phyloP scores from a whole-genome alignment of 2,797 vertebrate species.

The Salmo trutta region DNA sequence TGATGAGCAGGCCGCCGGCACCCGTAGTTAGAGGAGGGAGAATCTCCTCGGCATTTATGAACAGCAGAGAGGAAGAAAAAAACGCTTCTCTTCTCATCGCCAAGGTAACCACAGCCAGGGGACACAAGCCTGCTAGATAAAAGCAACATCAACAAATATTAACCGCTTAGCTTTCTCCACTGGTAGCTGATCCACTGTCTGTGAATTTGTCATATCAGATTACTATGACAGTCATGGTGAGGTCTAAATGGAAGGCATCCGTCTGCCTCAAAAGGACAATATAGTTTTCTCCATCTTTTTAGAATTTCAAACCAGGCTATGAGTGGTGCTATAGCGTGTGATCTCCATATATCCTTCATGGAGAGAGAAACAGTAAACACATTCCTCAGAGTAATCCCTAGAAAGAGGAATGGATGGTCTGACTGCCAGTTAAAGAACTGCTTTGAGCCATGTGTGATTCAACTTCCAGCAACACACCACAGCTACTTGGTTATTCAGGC shows the following conservation, averaged over 20 bases:
- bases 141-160: slow-evolving; percentile 99
- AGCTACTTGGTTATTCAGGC: slow-evolving; percentile 91
- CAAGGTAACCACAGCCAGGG: slow-evolving; percentile 95
- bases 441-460: slow-evolving; percentile 97
- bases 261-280: slow-evolving; percentile 95
- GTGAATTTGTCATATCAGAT: slow-evolving; percentile 99
- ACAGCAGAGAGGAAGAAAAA: slow-evolving; percentile 72
- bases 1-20: slow-evolving; percentile 92
- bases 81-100: slow-evolving; percentile 85
- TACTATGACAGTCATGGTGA: slow-evolving; percentile 99
- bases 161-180: slow-evolving; percentile 97
- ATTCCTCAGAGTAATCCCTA: slow-evolving; percentile 95
- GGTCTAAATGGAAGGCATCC: slow-evolving; percentile 91
- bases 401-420: slow-evolving; percentile 81
- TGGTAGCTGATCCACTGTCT: slow-evolving; percentile 99
- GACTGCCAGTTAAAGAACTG: slow-evolving; percentile 79
- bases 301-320: slow-evolving; percentile 98
- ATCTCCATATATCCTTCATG: slow-evolving; percentile 98
- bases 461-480: slow-evolving; percentile 89
- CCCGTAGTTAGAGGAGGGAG: slow-evolving; percentile 74
- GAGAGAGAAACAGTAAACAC: slow-evolving; percentile 94
- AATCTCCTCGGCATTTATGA: slow-evolving; percentile 81
- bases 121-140: slow-evolving; percentile 96
- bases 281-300: slow-evolving; percentile 87
- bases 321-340: slow-evolving; percentile 94